Evolutionary conservation across 2,113 vertebrate species (phyloP), one percentile per base, ranked within the genome.

Genomic region (Helogale parvula): DNA sequence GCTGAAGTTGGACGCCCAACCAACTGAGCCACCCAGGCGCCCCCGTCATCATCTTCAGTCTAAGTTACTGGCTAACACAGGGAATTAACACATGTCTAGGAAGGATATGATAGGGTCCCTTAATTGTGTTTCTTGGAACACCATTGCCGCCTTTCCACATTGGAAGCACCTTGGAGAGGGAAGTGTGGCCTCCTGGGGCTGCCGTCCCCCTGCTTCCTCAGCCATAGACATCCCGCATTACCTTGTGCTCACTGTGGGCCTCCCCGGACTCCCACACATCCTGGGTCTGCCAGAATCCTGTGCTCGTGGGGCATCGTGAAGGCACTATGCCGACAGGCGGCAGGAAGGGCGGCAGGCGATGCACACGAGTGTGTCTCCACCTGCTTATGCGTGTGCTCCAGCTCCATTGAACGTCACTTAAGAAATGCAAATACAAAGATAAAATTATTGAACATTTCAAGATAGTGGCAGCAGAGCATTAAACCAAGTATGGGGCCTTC

Each of bases 351-450:
- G 12, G 50, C n/a, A 8, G 47, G 9, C 0, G 14, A 23, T 0
- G 27, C 29, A 6, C 5, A 13, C 4, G 17, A 45, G 14, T 2
- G 0, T 6, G 7, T 14, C 38, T 33, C 68, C 38, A 6, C 25
- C 25, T 12, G 5, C 4, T 25, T n/a, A 2, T 0, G 41, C 1
- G 0, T 21, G 3, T 9, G 69, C 5, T 29, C 19, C 35, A n/a
- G 68, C 50, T 35, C 33, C 84, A 2, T 5, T 9, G 19, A 52
- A 33, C 45, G 33, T 45, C 29, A 69, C 38, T 7, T 27, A 7
- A 45, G 54, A 80, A 87, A n/a, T 25, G 45, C 21, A 74, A 12
- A 66, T 13, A 13, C 50, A 76, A 38, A 69, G 50, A 41, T 16
- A 35, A 72, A 69, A 29, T 76, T 23, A 90, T 38, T 50, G n/a